Evolutionary conservation across 2,888 invertebrate genomes (phyloP).

Genomic region (Mongoloraphidia duomilia): DNA sequence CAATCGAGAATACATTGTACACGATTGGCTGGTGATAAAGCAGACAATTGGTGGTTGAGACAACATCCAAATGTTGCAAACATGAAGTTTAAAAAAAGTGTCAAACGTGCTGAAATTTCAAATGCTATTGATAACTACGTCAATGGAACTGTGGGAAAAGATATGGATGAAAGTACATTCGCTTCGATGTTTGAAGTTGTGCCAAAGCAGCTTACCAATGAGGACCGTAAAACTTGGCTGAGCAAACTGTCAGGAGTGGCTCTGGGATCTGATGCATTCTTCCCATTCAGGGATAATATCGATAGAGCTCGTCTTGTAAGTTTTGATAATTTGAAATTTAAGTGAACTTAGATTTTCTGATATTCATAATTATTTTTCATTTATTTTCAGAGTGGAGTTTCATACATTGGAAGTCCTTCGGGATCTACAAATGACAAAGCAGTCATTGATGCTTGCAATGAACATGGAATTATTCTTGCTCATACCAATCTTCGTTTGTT

Average conservation of each 20-base stretch:
- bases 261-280: constrained; percentile 93
- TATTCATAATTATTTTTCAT: constrained; percentile 6
- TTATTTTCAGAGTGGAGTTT: constrained; percentile 71
- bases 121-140: constrained; percentile 95
- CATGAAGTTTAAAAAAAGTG: constrained; percentile 73
- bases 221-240: constrained; percentile 54
- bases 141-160: constrained; percentile 77
- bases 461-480: constrained; percentile 72
- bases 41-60: constrained; percentile 95
- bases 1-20: constrained; percentile 98
- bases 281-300: constrained; percentile 95
- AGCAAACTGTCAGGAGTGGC: constrained; percentile 59
- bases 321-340: constrained; percentile 4
- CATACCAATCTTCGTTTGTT: constrained; percentile 86
- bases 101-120: constrained; percentile 82
- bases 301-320: constrained; percentile 78
- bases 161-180: constrained; percentile 66
- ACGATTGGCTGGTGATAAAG: constrained; percentile 90
- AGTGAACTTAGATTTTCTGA: background rate
- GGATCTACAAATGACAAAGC: constrained; percentile 89
- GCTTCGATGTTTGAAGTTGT: constrained; percentile 56
- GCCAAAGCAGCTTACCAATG: constrained; percentile 54
- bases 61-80: constrained; percentile 74
- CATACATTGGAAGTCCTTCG: constrained; percentile 83
- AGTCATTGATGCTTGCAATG: constrained; percentile 83